Percentiles rank a stretch among this genome's conserved stretches.
Evolutionary conservation across 2,888 invertebrate species (phyloP).

Genomic region (Dasypolia templi): DNA sequence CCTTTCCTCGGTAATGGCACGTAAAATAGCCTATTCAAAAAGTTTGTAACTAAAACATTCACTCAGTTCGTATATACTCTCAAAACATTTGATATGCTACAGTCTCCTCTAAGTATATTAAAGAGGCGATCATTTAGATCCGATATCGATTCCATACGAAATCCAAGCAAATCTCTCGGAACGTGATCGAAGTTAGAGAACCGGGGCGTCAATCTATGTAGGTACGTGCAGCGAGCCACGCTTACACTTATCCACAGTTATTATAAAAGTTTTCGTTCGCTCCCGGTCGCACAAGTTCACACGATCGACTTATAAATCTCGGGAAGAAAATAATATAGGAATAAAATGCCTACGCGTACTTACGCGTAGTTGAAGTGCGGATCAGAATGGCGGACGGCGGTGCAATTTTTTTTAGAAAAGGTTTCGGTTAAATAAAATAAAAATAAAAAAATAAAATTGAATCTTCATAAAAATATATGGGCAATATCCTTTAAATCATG

Average conservation of each 20-base stretch:
- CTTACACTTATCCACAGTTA: conserved; percentile 70
- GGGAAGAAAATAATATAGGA: conserved; percentile 69
- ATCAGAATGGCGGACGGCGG: conserved; percentile 26
- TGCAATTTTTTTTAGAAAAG: conserved; percentile 35
- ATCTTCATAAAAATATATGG: too few relatives aligned
- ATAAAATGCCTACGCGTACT: conserved; percentile 62
- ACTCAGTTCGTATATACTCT: conserved; percentile 29
- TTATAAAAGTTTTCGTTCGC: conserved; percentile 74
- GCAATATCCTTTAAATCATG: conserved; percentile 23
- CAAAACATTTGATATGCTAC: conserved; percentile 61
- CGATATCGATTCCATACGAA: conserved; percentile 54
- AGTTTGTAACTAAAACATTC: conserved; percentile 57
- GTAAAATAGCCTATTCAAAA: conserved; percentile 60
- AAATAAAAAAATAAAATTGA: too few relatives aligned
- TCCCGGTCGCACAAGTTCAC: conserved; percentile 63
- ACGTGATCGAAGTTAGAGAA: conserved; percentile 57
- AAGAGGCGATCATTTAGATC: conserved; percentile 53
- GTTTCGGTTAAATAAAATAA: too few relatives aligned
- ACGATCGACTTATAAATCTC: conserved; percentile 75
- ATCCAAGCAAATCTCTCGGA: conserved; percentile 64
- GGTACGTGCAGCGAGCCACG: conserved; percentile 59
- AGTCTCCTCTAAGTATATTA: conserved; percentile 47
- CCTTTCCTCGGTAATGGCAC: conserved; percentile 55
- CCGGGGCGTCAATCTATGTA: conserved; percentile 60
- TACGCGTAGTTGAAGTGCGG: conserved; percentile 38